Evolutionary conservation across 2,888 invertebrate genomes (phyloP).

Genomic region (Andrena minutula): DNA sequence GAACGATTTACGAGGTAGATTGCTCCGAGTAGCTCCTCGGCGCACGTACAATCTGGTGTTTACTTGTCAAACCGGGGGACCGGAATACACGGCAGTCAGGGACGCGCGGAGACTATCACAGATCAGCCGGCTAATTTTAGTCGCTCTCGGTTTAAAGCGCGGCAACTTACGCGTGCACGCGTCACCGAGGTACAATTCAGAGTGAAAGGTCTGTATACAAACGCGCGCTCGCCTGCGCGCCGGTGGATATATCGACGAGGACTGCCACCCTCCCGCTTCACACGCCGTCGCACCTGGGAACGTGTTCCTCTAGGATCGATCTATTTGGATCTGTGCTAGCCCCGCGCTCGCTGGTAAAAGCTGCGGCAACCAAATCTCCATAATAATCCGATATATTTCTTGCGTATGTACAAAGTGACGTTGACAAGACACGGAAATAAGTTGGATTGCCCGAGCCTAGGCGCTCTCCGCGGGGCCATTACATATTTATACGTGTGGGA

Average conservation of each 20-base stretch:
- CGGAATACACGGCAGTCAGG: conserved; percentile 40
- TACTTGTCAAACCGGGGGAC: conserved; percentile 26
- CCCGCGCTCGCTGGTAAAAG: neutral
- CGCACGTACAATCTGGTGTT: conserved; percentile 5
- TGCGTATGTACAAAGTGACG: conserved; percentile 57
- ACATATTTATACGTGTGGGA: conserved; percentile 13
- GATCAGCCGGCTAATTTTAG: conserved; percentile 64
- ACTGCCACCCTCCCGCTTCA: neutral
- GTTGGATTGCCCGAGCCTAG: conserved; percentile 1
- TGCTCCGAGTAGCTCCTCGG: neutral
- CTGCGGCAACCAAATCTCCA: conserved; percentile 29
- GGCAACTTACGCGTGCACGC: conserved; percentile 30
- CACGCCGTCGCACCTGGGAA: no score
- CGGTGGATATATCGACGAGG: neutral
- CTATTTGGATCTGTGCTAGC: neutral
- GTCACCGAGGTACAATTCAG: neutral
- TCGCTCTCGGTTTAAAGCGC: conserved; percentile 56
- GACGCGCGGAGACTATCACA: conserved; percentile 40
- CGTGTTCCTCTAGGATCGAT: neutral
- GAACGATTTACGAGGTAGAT: neutral
- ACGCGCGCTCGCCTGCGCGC: conserved; percentile 10
- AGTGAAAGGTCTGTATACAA: conserved; percentile 4
- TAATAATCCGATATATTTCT: conserved; percentile 52
- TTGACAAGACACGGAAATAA: conserved; percentile 15
- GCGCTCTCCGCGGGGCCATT: conserved; percentile 1